These are phyloP conservation scores for Brachionus angularis DNA, from an alignment of 1,140 invertebrate species.

Conservation along the genomic window DNA sequence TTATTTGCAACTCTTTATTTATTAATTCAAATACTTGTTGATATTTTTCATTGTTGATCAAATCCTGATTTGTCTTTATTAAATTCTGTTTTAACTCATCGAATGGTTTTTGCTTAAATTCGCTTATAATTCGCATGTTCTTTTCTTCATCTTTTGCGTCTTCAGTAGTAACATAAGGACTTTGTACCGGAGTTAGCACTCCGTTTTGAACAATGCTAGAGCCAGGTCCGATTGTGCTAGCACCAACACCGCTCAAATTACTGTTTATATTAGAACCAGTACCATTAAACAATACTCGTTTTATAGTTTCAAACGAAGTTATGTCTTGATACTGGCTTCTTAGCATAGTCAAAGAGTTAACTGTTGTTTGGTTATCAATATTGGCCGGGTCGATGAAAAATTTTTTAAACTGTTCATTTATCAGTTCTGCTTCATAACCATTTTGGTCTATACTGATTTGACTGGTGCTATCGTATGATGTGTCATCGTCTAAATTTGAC, in stretches of 20 bases:
- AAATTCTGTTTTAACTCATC: slow-evolving; percentile 29
- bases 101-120: slow-evolving; percentile 17
- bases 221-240: neutral
- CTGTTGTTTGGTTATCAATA: neutral
- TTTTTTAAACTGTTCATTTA: neutral
- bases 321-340: neutral
- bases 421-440: neutral
- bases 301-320: slow-evolving; percentile 25
- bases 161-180: neutral
- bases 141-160: neutral
- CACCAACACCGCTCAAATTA: slow-evolving; percentile 24
- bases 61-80: slow-evolving; percentile 2
- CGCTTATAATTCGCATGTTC: slow-evolving; percentile 14
- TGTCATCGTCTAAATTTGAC: slow-evolving; percentile 33
- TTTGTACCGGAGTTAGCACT: neutral
- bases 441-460: slow-evolving; percentile 32
- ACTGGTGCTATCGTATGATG: slow-evolving; percentile 30
- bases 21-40: slow-evolving; percentile 33
- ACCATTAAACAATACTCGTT: slow-evolving; percentile 9
- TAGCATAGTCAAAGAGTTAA: neutral
- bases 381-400: neutral
- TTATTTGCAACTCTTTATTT: neutral
- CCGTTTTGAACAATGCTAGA: neutral
- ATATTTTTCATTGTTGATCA: slow-evolving; percentile 24
- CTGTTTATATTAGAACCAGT: slow-evolving; percentile 14